Base-by-base conservation (phyloP, 2,888 invertebrate species). In the Mythimna pallens region DNA sequence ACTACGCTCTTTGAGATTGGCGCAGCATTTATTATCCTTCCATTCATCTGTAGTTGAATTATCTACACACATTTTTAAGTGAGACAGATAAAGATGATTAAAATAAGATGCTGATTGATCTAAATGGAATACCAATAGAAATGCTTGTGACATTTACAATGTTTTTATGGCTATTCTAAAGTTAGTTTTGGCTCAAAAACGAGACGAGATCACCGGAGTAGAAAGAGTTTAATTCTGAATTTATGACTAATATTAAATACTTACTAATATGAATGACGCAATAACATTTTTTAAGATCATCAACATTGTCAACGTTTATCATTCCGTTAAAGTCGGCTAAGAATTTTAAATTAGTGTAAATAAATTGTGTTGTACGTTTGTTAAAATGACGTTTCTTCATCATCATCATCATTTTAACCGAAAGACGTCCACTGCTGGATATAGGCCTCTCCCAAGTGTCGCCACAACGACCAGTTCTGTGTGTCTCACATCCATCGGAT, bases 161-260 rank as follows among this genome's bases (percentile, higher is more conserved):
- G 17, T 34, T 34, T 40, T 69, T 72, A 70, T 69, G 61, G 57
- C 71, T 36, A 34, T 54, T 70, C 80, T 76, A 72, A 66, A 75
- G 73, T 82, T 77, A 77, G 73, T 67, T 78, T 83, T 80, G 85
- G 84, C 85, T 85, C 80, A 59, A 78, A 73, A 17, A 62, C 83
- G 65, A 77, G 73, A 77, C 73, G 80, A 68, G 78, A 81, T 73
- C 76, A 73, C 78, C n/a, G 43, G 8, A 65, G 17, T 70, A 57
- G 17, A 79, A 73, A 59, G 30, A 76, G 40, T 74, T 75, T 70
- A 79, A 84, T 73, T 76, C 55, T 69, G 73, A 67, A 36, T 63
- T 47, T 50, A 63, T 81, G 73, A 73, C 59, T 75, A 83, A 80
- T 76, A 22, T 61, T 14, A 47, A 59, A 76, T 30, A 54, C 10